Percentiles rank a stretch among this genome's conserved stretches.
These are phyloP conservation scores for Hippoglossus stenolepis DNA, from an alignment of 2,113 vertebrate species.

Conservation along the genomic window DNA sequence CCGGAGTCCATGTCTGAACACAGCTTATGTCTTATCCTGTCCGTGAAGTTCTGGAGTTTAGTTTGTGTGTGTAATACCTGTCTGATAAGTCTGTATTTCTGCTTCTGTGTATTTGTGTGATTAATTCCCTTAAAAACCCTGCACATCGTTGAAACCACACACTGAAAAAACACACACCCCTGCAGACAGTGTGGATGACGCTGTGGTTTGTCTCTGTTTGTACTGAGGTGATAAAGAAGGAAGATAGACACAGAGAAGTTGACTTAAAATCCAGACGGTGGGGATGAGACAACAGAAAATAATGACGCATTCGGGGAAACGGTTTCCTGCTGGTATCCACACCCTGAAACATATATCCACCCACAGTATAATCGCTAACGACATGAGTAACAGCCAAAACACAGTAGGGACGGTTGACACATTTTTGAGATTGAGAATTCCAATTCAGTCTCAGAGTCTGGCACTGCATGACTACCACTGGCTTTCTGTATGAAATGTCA, in stretches of 20 bases:
- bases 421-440: conserved; percentile 7
- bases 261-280: conserved; percentile 38
- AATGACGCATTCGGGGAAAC: conserved; percentile 16
- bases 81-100: conserved; percentile 34
- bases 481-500: conserved; percentile 34
- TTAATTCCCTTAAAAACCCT: too few species aligned
- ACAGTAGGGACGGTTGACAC: background rate
- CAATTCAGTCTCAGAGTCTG: conserved; percentile 9
- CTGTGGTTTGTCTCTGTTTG: conserved; percentile 15
- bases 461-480: conserved; percentile 3
- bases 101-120: background rate
- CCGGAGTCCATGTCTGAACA: too few species aligned
- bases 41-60: background rate
- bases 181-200: conserved; percentile 16
- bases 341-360: conserved; percentile 13
- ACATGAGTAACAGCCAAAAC: conserved; percentile 23
- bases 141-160: background rate
- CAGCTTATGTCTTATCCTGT: background rate
- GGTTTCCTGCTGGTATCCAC: conserved; percentile 8
- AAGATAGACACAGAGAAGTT: conserved; percentile 1
- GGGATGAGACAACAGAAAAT: conserved; percentile 30
- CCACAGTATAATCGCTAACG: conserved; percentile 2
- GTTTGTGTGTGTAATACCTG: conserved; percentile 22
- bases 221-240: background rate
- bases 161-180: background rate